phyloP scores from a whole-genome alignment of 2,113 vertebrate species.

The Mustelus asterias region DNA sequence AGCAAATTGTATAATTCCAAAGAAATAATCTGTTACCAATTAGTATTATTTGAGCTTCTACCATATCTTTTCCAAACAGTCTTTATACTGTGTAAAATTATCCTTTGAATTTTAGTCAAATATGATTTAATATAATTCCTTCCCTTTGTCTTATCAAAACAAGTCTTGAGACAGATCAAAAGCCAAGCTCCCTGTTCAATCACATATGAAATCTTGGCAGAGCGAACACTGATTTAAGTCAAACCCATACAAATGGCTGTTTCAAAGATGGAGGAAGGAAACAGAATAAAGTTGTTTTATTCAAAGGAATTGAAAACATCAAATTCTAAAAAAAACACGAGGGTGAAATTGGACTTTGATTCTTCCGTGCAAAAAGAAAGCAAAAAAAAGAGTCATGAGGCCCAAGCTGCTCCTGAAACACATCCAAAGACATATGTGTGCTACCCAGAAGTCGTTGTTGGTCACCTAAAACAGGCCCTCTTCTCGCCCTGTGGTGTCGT shows the following conservation, averaged over 20 bases:
- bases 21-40: constrained; percentile 30
- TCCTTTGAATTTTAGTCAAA: constrained; percentile 2
- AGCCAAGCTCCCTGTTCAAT: neutral
- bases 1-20: neutral
- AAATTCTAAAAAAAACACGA: neutral
- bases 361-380: neutral
- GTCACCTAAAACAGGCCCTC: neutral
- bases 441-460: neutral
- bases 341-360: neutral
- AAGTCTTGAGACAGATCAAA: neutral
- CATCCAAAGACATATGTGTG: neutral
- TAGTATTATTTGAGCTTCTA: neutral
- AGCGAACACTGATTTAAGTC: neutral
- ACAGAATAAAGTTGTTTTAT: too few relatives aligned
- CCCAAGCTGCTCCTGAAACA: neutral
- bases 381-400: neutral
- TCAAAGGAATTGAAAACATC: neutral
- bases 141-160: constrained; percentile 11
- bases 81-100: constrained; percentile 11
- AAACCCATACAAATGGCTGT: neutral
- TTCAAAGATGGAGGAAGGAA: neutral
- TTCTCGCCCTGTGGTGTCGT: neutral
- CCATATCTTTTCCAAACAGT: neutral
- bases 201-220: neutral
- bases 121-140: constrained; percentile 13